Conservation (phyloP, 2,888 invertebrate genomes). For the Mythimna lalbum region DNA sequence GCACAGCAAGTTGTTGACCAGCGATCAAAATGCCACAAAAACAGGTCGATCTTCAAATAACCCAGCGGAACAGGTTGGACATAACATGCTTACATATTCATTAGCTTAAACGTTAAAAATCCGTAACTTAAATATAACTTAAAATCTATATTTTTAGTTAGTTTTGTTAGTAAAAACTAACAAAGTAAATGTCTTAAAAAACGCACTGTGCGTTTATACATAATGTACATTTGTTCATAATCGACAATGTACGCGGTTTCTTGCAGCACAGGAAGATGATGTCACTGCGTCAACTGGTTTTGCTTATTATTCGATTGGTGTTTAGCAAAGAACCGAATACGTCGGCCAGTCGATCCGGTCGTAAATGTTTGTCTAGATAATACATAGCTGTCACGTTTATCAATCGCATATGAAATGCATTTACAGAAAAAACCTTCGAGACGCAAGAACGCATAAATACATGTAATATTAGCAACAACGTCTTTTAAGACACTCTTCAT, state of each 20-base stretch:
- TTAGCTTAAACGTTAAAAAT: conserved; percentile 10
- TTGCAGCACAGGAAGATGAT: conserved; percentile 87
- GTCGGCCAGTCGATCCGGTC: conserved; percentile 73
- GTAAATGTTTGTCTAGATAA: conserved; percentile 61
- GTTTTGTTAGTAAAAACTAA: too few species aligned
- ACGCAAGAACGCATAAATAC: conserved; percentile 55
- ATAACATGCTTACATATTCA: conserved; percentile 29
- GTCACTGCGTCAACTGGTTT: conserved; percentile 89
- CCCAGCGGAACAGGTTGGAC: conserved; percentile 26
- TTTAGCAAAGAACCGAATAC: conserved; percentile 78
- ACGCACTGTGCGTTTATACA: conserved; percentile 23
- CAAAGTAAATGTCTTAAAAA: too few species aligned
- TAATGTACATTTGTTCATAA: conserved; percentile 50
- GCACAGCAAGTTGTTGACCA: conserved; percentile 20
- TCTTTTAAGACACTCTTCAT: conserved; percentile 44
- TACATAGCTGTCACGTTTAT: conserved; percentile 31
- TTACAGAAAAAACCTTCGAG: conserved; percentile 22
- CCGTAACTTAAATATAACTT: conserved; percentile 2
- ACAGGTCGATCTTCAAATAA: conserved; percentile 40
- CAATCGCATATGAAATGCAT: conserved; percentile 26
- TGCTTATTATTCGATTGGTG: conserved; percentile 85
- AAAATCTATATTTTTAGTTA: too few species aligned
- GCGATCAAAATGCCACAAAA: conserved; percentile 30
- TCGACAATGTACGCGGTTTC: conserved; percentile 83
- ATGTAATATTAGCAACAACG: conserved; percentile 48